phyloP scores from a whole-genome alignment of 2,888 invertebrate species.

The Luffia ferchaultella region DNA sequence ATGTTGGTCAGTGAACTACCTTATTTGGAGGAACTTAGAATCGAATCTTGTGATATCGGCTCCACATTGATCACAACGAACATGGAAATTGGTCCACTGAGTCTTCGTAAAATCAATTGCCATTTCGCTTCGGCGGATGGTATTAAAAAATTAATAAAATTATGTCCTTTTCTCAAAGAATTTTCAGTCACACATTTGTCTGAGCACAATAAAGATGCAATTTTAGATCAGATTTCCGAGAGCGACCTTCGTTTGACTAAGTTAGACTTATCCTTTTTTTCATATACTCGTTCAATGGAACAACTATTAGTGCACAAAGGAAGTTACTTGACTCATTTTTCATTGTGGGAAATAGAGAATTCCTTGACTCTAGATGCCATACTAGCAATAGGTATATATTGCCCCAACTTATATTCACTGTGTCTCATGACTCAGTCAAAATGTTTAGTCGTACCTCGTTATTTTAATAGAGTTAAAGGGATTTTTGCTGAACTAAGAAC shows the following conservation, averaged over 20 bases:
- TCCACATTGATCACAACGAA: slow-evolving; percentile 47
- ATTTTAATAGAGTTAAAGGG: slow-evolving; percentile 31
- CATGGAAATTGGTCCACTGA: slow-evolving; percentile 40
- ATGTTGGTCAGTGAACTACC: slow-evolving; percentile 45
- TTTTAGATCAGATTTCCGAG: slow-evolving; percentile 41
- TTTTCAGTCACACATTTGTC: slow-evolving; percentile 52
- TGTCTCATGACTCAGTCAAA: slow-evolving; percentile 51
- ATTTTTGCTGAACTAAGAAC: slow-evolving; percentile 41
- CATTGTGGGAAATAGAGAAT: slow-evolving; percentile 53
- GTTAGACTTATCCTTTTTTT: slow-evolving; percentile 53
- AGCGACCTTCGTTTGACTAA: slow-evolving; percentile 41
- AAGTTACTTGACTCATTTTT: slow-evolving; percentile 47
- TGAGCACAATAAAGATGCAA: slow-evolving; percentile 47
- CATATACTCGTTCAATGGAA: slow-evolving; percentile 43
- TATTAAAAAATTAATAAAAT: slow-evolving; percentile 43
- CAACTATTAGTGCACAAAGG: slow-evolving; percentile 45
- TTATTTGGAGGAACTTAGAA: slow-evolving; percentile 46
- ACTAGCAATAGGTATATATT: slow-evolving; percentile 39
- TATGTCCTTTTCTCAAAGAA: slow-evolving; percentile 49
- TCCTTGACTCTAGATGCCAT: slow-evolving; percentile 44
- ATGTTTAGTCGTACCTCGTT: slow-evolving; percentile 37
- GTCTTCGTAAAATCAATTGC: slow-evolving; percentile 50
- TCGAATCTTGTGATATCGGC: slow-evolving; percentile 59
- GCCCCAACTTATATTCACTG: slow-evolving; percentile 47
- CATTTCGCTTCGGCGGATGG: slow-evolving; percentile 54